Conservation (phyloP, 2,797 vertebrate genomes). For the Pempheris klunzingeri region DNA sequence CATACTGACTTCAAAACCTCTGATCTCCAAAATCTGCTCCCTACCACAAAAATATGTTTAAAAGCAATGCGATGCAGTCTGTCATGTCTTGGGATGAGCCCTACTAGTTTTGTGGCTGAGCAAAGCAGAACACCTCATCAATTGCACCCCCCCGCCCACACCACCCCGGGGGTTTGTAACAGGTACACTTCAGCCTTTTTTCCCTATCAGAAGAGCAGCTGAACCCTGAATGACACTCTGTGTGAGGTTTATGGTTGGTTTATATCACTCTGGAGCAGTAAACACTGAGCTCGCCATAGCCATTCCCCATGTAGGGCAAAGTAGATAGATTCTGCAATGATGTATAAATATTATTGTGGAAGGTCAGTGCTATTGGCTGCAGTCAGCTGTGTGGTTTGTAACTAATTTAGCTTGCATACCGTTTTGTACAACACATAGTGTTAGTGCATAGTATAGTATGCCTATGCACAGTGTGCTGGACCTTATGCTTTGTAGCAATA, state of each 20-base stretch:
- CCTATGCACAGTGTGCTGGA: conserved; percentile 3
- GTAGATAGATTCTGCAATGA: conserved; percentile 55
- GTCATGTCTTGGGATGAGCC: conserved; percentile 49
- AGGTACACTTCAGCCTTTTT: conserved; percentile 56
- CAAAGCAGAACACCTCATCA: conserved; percentile 54
- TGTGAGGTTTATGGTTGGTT: conserved; percentile 56
- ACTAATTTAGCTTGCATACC: conserved; percentile 30
- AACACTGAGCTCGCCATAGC: conserved; percentile 50
- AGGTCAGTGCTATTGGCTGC: conserved; percentile 27
- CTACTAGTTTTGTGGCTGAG: conserved; percentile 49
- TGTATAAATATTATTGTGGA: conserved; percentile 63
- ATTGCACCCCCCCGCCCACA: conserved; percentile 38
- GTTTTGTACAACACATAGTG: conserved; percentile 7
- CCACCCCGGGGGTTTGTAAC: conserved; percentile 43
- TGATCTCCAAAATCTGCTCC: conserved; percentile 33
- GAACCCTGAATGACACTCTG: conserved; percentile 71
- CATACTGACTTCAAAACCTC: conserved; percentile 24
- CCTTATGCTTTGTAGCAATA: conserved; percentile 38
- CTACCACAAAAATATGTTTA: conserved; percentile 42
- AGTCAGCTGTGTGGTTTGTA: conserved; percentile 40
- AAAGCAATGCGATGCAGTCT: conserved; percentile 28
- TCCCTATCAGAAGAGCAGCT: conserved; percentile 59
- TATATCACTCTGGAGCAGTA: conserved; percentile 59
- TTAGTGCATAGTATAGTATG: not conserved
- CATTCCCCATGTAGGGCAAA: conserved; percentile 38